Evolutionary conservation across 2,113 vertebrate species (phyloP).

Genomic region (Meleagris gallopavo): DNA sequence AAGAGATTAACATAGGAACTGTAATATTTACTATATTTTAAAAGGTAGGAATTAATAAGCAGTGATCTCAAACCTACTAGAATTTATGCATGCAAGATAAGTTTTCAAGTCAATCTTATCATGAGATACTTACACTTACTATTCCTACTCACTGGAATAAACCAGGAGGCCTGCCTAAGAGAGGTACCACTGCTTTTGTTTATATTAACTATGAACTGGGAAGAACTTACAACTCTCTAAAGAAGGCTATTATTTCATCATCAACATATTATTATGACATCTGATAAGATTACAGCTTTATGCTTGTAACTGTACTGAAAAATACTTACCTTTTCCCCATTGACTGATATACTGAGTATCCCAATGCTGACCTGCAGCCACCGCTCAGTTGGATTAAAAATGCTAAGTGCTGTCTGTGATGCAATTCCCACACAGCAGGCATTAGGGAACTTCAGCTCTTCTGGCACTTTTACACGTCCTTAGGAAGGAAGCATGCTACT

Average conservation of each 20-base stretch:
- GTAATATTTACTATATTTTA: not conserved
- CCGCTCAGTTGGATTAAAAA: conserved; percentile 91
- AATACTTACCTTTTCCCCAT: conserved; percentile 85
- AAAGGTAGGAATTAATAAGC: not conserved
- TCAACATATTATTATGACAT: rapidly evolving
- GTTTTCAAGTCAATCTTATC: not conserved
- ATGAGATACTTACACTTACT: not conserved
- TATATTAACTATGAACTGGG: not conserved
- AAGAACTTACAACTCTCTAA: not conserved
- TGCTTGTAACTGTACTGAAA: not conserved
- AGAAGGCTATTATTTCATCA: not conserved
- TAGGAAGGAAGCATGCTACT: not conserved
- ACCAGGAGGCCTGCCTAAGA: not conserved
- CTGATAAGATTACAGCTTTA: not conserved
- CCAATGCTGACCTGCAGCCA: conserved; percentile 92
- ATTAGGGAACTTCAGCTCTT: conserved; percentile 89
- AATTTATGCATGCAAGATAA: rapidly evolving
- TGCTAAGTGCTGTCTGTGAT: conserved; percentile 86
- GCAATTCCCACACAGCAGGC: conserved; percentile 96
- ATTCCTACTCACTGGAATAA: not conserved
- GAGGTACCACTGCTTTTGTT: not conserved
- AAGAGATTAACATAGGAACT: not conserved
- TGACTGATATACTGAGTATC: conserved; percentile 83
- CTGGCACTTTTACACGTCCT: conserved; percentile 88
- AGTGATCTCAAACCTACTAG: not conserved